Evolutionary conservation across 1,140 invertebrate species (phyloP).

Genomic region (Cephus cinctus): DNA sequence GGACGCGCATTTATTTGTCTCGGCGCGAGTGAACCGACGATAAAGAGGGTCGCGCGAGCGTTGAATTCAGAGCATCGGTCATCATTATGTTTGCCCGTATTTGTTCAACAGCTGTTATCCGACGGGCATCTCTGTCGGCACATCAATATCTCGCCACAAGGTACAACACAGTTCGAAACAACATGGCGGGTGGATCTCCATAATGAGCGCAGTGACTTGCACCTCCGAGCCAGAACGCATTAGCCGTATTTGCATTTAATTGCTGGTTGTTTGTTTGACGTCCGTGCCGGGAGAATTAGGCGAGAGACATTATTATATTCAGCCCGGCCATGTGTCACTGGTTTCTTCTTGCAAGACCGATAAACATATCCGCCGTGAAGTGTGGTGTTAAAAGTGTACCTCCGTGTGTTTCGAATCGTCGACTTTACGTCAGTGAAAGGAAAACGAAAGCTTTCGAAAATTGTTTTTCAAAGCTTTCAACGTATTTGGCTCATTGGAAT

Average conservation of each 20-base stretch:
- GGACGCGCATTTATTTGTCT: neutral
- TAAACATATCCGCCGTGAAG: too few relatives aligned
- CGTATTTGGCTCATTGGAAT: too few relatives aligned
- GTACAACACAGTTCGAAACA: constrained; percentile 30
- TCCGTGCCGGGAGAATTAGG: constrained; percentile 43
- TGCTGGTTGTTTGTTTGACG: constrained; percentile 55
- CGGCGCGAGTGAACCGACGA: neutral
- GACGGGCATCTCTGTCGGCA: constrained; percentile 9
- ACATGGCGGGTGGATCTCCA: constrained; percentile 43
- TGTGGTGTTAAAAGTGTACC: too few relatives aligned
- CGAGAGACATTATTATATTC: too few relatives aligned
- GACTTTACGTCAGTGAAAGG: too few relatives aligned
- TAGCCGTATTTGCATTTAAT: constrained; percentile 56
- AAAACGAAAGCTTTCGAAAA: too few relatives aligned
- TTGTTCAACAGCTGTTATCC: constrained; percentile 17
- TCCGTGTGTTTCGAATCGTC: too few relatives aligned
- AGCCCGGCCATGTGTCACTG: too few relatives aligned
- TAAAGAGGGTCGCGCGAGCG: constrained; percentile 1
- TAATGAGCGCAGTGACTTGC: constrained; percentile 51
- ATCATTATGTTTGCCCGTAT: constrained; percentile 24
- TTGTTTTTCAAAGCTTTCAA: too few relatives aligned
- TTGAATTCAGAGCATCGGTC: constrained; percentile 9
- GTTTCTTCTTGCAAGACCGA: too few relatives aligned
- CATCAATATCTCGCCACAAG: constrained; percentile 33
- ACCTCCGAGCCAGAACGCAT: constrained; percentile 47